phyloP scores from a whole-genome alignment of 1,140 invertebrate species.

The Carposina sasakii region DNA sequence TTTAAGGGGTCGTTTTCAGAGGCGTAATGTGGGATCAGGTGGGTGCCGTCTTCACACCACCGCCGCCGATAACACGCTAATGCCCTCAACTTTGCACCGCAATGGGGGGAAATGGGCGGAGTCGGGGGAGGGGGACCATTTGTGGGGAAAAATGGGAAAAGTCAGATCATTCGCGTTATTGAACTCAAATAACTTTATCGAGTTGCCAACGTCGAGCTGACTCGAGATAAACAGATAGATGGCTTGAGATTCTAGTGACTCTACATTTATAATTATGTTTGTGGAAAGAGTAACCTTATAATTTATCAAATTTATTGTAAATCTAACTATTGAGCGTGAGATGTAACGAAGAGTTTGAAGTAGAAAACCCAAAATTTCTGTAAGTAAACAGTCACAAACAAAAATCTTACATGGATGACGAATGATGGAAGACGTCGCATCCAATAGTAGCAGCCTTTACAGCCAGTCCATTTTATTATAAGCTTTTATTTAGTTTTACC shows the following conservation, averaged over 20 bases:
- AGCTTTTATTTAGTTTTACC: too few relatives aligned
- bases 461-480: too few relatives aligned
- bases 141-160: constrained; percentile 64
- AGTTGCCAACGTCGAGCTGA: constrained; percentile 44
- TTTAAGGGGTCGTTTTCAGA: constrained; percentile 21
- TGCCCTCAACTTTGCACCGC: constrained; percentile 74
- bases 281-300: not conserved
- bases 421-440: too few relatives aligned
- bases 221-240: too few relatives aligned
- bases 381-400: too few relatives aligned
- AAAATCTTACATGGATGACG: too few relatives aligned
- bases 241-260: too few relatives aligned
- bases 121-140: constrained; percentile 32
- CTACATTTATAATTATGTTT: too few relatives aligned
- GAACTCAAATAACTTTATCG: constrained; percentile 68
- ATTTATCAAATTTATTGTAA: not conserved
- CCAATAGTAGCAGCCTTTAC: too few relatives aligned
- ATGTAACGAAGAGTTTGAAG: too few relatives aligned
- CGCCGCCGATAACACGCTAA: constrained; percentile 71
- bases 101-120: constrained; percentile 32
- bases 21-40: constrained; percentile 51
- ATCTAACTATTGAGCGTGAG: too few relatives aligned
- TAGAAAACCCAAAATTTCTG: too few relatives aligned
- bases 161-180: constrained; percentile 66
- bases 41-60: constrained; percentile 62